Evolutionary conservation across 2,888 invertebrate genomes (phyloP), one percentile per base, ranked within the genome.

Genomic region (Nematopogon swammerdamellus): DNA sequence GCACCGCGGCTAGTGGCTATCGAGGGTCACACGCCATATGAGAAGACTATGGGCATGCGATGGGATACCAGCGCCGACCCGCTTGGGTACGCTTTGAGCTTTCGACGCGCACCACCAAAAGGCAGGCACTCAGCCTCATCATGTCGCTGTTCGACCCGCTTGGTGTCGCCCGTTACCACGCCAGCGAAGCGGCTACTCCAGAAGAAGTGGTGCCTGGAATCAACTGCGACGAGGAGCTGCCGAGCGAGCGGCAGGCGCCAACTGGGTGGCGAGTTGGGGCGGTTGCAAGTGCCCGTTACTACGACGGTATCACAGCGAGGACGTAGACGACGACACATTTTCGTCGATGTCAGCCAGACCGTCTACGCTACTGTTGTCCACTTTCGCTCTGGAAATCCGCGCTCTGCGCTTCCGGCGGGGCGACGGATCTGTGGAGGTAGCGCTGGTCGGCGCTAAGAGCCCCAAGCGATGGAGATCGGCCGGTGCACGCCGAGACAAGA

Each of bases 61-160:
- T 58, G 59, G 58, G 52, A 55, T 6, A 46, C 52, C 2, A 10
- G 30, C 2, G 30, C n/a, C 8, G 59, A 60, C 45, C 29, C 18
- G 1, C 52, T 60, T 4, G 46, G 45, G 10, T 59, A 59, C 19
- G 44, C n/a, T n/a, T n/a, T n/a, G n/a, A n/a, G n/a, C n/a, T n/a
- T n/a, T n/a, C n/a, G n/a, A n/a, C n/a, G n/a, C 54, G 29, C 19
- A 56, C 58, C 2, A 60, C 58, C 0, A 60, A 60, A 30, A 49
- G 57, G 5, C 53, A n/a, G n/a, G n/a, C n/a, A n/a, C n/a, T n/a
- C n/a, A n/a, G n/a, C n/a, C n/a, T n/a, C n/a, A n/a, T n/a, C 5
- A 60, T 61, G 59, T 57, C 59, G 1, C 44, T 60, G 8, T 63
- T 55, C 49, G 59, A 61, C 44, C 60, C 59, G 0, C 51, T 60